Percentiles rank a stretch among this genome's conserved stretches.
These are phyloP conservation scores for Nymphicus hollandicus DNA, from an alignment of 2,113 vertebrate species.

Conservation along the genomic window DNA sequence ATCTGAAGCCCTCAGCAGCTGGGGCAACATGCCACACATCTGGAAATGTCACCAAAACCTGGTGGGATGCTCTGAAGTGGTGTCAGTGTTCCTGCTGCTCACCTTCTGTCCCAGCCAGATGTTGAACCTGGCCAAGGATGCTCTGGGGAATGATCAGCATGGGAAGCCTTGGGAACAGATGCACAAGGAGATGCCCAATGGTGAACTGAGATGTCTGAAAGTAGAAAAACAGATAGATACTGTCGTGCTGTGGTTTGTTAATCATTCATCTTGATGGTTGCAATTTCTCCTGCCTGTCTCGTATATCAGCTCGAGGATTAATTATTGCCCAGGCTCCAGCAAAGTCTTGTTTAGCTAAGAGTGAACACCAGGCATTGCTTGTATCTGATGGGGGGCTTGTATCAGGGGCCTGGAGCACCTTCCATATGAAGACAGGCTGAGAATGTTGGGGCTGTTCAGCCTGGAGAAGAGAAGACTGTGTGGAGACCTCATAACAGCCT, in stretches of 20 bases:
- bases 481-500: too few relatives aligned
- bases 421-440: too few relatives aligned
- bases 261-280: neutral
- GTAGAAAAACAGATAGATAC: neutral
- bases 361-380: neutral
- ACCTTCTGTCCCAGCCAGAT: neutral
- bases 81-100: neutral
- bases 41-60: neutral
- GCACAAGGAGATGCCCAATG: neutral
- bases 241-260: neutral
- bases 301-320: neutral
- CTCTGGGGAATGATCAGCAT: accelerated
- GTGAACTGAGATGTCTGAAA: neutral
- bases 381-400: neutral
- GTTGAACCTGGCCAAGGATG: neutral
- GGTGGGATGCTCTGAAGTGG: neutral
- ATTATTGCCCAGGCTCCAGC: neutral
- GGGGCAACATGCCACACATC: neutral
- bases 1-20: neutral
- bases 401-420: too few relatives aligned
- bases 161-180: neutral
- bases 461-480: too few relatives aligned
- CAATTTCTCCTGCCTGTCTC: neutral
- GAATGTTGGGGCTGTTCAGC: too few relatives aligned
- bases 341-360: neutral